phyloP scores from a whole-genome alignment of 1,140 invertebrate genomes.

The Zaprionus ghesquierei region DNA sequence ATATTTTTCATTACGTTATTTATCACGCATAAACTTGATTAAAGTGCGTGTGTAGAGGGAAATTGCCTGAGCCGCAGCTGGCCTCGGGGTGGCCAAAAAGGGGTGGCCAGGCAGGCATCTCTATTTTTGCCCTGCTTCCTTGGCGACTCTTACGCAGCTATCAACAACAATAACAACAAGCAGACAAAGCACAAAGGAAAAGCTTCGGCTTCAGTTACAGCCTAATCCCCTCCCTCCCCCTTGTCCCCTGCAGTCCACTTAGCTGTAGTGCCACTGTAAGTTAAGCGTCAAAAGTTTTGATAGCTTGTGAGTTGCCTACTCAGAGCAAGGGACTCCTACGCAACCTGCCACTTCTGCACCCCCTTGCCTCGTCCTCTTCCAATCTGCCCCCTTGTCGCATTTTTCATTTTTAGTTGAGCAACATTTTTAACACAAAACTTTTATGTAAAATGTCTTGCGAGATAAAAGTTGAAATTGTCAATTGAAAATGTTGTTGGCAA shows the following conservation, averaged over 20 bases:
- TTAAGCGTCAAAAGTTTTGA: conserved; percentile 78
- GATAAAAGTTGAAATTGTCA: conserved; percentile 82
- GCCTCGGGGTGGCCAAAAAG: no score
- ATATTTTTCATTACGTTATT: conserved; percentile 7
- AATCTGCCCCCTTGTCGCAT: conserved; percentile 8
- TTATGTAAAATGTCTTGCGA: conserved; percentile 77
- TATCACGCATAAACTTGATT: conserved; percentile 45
- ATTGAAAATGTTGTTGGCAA: conserved; percentile 82
- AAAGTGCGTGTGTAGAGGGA: conserved; percentile 7
- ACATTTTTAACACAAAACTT: conserved; percentile 79
- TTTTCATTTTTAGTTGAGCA: conserved; percentile 74
- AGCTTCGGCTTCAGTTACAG: conserved; percentile 3
- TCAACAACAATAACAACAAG: conserved; percentile 53
- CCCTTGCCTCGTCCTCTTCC: neutral
- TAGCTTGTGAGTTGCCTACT: conserved; percentile 75
- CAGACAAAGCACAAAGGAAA: conserved; percentile 45
- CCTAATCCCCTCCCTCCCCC: neutral
- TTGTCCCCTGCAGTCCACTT: neutral
- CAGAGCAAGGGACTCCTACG: conserved; percentile 8
- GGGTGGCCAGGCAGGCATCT: conserved; percentile 30
- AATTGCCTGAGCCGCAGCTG: conserved; percentile 14
- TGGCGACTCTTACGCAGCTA: no score
- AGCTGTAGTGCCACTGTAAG: conserved; percentile 25
- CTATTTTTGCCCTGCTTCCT: neutral
- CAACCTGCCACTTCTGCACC: neutral